These are phyloP conservation scores for Petroica traversi DNA, from an alignment of 2,113 vertebrate species.

Conservation along the genomic window DNA sequence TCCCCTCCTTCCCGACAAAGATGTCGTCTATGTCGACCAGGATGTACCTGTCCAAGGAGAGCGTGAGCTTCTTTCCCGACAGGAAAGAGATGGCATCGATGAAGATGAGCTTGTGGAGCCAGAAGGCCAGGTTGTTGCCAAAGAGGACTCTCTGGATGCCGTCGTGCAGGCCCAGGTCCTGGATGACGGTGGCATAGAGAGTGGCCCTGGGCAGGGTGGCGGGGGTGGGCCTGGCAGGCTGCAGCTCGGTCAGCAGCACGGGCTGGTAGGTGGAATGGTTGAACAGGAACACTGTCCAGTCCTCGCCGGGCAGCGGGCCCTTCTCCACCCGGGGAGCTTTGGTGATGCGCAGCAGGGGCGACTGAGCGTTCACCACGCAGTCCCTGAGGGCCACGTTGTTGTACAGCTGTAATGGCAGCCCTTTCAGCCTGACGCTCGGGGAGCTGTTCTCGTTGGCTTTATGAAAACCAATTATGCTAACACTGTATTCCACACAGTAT, in stretches of 20 bases:
- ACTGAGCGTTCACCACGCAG: slow-evolving; percentile 86
- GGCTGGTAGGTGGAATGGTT: slow-evolving; percentile 96
- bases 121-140: slow-evolving; percentile 93
- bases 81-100: slow-evolving; percentile 91
- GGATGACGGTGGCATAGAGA: slow-evolving; percentile 85
- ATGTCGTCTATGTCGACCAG: slow-evolving; percentile 96
- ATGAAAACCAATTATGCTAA: slow-evolving; percentile 94
- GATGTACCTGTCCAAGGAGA: slow-evolving; percentile 90
- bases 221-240: slow-evolving; percentile 71
- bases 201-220: slow-evolving; percentile 63
- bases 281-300: slow-evolving; percentile 93
- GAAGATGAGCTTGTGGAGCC: slow-evolving; percentile 92
- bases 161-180: slow-evolving; percentile 92
- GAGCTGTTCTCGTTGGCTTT: slow-evolving; percentile 93
- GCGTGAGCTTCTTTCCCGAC: slow-evolving; percentile 85
- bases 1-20: slow-evolving; percentile 96
- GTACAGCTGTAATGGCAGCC: slow-evolving; percentile 85
- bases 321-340: slow-evolving; percentile 81
- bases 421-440: slow-evolving; percentile 80
- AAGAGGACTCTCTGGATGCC: slow-evolving; percentile 93
- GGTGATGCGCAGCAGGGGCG: slow-evolving; percentile 89
- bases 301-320: slow-evolving; percentile 88
- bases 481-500: slow-evolving; percentile 95
- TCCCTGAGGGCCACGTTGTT: slow-evolving; percentile 89
- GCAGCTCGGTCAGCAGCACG: slow-evolving; percentile 82